phyloP scores from a whole-genome alignment of 2,888 invertebrate species.

The Hanleya hanleyi region DNA sequence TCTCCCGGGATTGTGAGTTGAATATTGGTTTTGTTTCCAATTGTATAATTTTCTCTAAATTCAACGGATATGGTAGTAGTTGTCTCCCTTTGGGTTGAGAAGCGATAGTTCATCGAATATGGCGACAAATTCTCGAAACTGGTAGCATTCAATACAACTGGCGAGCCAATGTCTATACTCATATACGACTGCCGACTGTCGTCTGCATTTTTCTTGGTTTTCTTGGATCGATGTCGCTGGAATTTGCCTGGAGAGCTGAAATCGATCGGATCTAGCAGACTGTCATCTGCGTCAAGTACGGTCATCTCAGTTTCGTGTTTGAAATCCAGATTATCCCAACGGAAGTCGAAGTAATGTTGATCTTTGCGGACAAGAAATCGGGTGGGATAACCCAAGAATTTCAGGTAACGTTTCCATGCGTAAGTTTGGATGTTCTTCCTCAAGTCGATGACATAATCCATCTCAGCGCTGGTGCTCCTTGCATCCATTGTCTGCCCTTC shows the following conservation, averaged over 20 bases:
- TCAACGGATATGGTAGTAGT: neutral
- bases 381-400: neutral
- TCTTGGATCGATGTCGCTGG: neutral
- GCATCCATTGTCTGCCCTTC: no score
- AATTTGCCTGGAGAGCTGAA: neutral
- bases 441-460: no score
- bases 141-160: neutral
- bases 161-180: neutral
- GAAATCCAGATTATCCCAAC: neutral
- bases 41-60: neutral
- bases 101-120: neutral
- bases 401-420: neutral
- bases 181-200: neutral
- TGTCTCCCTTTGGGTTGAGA: neutral
- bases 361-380: neutral
- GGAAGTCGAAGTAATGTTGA: neutral
- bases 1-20: neutral
- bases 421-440: neutral
- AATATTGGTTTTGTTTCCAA: neutral
- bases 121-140: neutral
- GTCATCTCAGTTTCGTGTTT: neutral
- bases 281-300: neutral
- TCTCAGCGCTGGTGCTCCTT: no score
- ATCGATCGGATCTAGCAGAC: neutral
- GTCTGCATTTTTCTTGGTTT: neutral